A percentile compares a stretch with the other conserved stretches of the same genome.
Evolutionary conservation across 2,888 invertebrate genomes (phyloP).

Genomic region (Crematogaster levior): DNA sequence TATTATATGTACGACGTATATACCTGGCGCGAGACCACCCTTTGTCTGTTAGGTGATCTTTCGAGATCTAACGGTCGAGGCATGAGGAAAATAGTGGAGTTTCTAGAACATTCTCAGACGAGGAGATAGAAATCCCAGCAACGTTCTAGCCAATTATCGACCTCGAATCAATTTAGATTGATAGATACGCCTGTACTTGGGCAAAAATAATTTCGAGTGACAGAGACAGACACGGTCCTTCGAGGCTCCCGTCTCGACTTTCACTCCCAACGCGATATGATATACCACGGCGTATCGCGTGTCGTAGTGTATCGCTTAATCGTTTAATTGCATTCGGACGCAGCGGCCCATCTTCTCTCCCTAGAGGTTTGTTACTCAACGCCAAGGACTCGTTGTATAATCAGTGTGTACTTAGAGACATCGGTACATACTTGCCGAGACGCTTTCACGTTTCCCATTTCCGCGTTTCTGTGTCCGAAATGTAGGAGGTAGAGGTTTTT

Average conservation of each 20-base stretch:
- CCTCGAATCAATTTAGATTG: background rate
- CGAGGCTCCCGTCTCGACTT: conserved; percentile 65
- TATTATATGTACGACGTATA: background rate
- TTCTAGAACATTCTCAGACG: background rate
- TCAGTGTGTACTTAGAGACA: conserved; percentile 73
- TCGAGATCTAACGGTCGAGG: background rate
- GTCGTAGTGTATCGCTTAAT: too few species aligned
- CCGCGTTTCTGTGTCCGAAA: conserved; percentile 66
- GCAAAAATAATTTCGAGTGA: conserved; percentile 46
- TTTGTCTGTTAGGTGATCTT: background rate
- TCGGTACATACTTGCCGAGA: too few species aligned
- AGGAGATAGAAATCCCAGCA: background rate
- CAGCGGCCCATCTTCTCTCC: conserved; percentile 43
- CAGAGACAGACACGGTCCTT: conserved; percentile 50
- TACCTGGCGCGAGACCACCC: background rate
- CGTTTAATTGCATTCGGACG: conserved; percentile 67
- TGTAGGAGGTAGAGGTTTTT: background rate
- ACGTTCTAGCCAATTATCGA: background rate
- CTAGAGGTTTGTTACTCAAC: conserved; percentile 74
- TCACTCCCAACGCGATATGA: conserved; percentile 60
- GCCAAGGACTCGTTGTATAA: conserved; percentile 80
- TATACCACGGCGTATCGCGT: conserved; percentile 48
- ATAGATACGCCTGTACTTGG: conserved; percentile 2
- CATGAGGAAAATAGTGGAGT: background rate
- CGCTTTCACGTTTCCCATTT: conserved; percentile 69